Evolutionary conservation across 2,888 invertebrate genomes (phyloP), one percentile per base, ranked within the genome.

Genomic region (Heliconius cydno): DNA sequence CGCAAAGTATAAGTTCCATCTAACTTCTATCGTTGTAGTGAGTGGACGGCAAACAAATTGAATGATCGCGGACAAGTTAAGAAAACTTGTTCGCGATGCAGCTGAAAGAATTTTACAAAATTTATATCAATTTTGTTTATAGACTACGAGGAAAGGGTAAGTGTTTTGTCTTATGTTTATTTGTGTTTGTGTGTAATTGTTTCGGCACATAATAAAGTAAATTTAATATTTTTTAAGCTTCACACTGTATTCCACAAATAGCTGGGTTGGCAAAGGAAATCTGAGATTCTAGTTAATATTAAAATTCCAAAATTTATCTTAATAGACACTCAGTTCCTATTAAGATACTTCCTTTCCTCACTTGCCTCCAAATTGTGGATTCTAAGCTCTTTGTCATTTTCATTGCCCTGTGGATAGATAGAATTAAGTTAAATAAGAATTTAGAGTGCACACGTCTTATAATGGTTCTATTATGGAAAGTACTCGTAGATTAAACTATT

Each of bases 31-130:
- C 86, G 88, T 86, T 84, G 85, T 86, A 83, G 87, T 85, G 87
- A 92, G 91, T 90, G 89, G 91, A 89, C 88, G 88, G 88, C 90
- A 92, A 92, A 93, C 91, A 92, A 92, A 92, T 80, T 81, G 80
- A 78, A 73, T 76, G 78, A 68, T 71, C 76, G 68, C 75, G 73
- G 65, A 67, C 67, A 81, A 81, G 72, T 80, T 82, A 82, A 80
- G 80, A 82, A 80, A 82, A 82, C 80, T 82, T 80, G 73, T 80
- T 82, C 80, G 78, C 78, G 78, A 76, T 80, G 78, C 80, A 82
- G 76, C 77, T 78, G 81, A 73, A 63, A 78, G 78, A 80, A 80
- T 78, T 81, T 80, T 78, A 41, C 28, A 22, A 78, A 80, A 78
- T 82, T 70, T 82, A 78, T 77, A 80, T 76, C 73, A 63, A 30